Evolutionary conservation across 2,888 invertebrate genomes (phyloP).

Genomic region (Sylvicola cinctus): DNA sequence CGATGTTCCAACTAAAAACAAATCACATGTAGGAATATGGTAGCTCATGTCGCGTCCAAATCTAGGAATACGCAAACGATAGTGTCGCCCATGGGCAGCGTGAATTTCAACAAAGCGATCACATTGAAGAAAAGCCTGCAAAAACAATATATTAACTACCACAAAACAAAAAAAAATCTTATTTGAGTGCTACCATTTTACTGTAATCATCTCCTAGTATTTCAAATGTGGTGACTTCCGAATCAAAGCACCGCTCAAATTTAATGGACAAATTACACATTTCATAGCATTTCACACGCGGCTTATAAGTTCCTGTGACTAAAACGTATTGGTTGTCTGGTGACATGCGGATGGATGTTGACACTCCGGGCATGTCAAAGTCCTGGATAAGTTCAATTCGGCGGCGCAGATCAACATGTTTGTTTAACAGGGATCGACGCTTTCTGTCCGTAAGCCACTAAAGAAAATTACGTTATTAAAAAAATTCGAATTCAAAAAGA

Average conservation of each 20-base stretch:
- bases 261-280: slow-evolving; percentile 88
- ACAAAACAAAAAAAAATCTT: background rate
- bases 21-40: slow-evolving; percentile 73
- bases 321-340: slow-evolving; percentile 83
- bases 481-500: slow-evolving; percentile 7
- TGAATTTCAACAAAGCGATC: slow-evolving; percentile 93
- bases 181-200: slow-evolving; percentile 38
- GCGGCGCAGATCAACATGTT: slow-evolving; percentile 73
- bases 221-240: slow-evolving; percentile 87
- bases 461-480: slow-evolving; percentile 14
- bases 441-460: slow-evolving; percentile 78
- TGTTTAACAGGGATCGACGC: slow-evolving; percentile 58
- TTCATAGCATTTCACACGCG: slow-evolving; percentile 88
- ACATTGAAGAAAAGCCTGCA: slow-evolving; percentile 54
- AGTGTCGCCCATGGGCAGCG: slow-evolving; percentile 79
- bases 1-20: slow-evolving; percentile 74
- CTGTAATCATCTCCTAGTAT: slow-evolving; percentile 88
- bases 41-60: slow-evolving; percentile 90
- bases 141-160: slow-evolving; percentile 8
- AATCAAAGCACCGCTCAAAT: slow-evolving; percentile 94
- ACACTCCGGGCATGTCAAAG: slow-evolving; percentile 96
- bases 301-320: slow-evolving; percentile 90
- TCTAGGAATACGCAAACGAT: slow-evolving; percentile 76
- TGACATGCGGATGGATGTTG: slow-evolving; percentile 63
- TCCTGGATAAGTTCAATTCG: slow-evolving; percentile 95